Conservation (phyloP, 2,888 invertebrate species). For the Amblyjoppa fuscipennis region DNA sequence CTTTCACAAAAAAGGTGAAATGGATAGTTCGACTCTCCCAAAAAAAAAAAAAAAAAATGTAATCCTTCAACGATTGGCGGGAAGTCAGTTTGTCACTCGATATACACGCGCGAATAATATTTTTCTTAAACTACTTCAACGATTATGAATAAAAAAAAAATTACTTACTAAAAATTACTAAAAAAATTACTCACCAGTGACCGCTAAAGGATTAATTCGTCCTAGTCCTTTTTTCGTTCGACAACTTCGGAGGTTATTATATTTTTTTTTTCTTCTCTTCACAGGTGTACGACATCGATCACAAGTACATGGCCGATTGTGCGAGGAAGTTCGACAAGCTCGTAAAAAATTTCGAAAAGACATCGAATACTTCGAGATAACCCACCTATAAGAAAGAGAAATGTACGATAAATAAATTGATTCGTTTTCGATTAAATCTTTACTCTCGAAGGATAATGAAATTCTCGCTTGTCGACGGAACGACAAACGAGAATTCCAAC, state of each 20-base stretch:
- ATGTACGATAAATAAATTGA: not conserved
- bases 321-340: slow-evolving; percentile 69
- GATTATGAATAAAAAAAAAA: not conserved
- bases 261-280: not conserved
- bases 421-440: not conserved
- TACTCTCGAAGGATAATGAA: not conserved
- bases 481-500: slow-evolving; percentile 37
- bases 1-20: slow-evolving; percentile 73
- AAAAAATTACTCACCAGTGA: no score
- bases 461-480: not conserved
- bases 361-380: slow-evolving; percentile 6
- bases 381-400: not conserved
- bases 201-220: no score
- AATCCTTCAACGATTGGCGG: no score
- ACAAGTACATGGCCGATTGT: slow-evolving; percentile 66
- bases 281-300: slow-evolving; percentile 75
- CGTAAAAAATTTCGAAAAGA: slow-evolving; percentile 68
- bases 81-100: no score
- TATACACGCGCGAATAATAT: no score
- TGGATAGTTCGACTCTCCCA: not conserved
- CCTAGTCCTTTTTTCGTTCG: not conserved
- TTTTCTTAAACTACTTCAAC: no score
- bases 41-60: not conserved
- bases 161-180: no score
- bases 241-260: not conserved